A percentile compares a stretch with the other conserved stretches of the same genome.
These are phyloP conservation scores for Meiosimyza platycephala DNA, from an alignment of 2,888 invertebrate species.

Conservation along the genomic window DNA sequence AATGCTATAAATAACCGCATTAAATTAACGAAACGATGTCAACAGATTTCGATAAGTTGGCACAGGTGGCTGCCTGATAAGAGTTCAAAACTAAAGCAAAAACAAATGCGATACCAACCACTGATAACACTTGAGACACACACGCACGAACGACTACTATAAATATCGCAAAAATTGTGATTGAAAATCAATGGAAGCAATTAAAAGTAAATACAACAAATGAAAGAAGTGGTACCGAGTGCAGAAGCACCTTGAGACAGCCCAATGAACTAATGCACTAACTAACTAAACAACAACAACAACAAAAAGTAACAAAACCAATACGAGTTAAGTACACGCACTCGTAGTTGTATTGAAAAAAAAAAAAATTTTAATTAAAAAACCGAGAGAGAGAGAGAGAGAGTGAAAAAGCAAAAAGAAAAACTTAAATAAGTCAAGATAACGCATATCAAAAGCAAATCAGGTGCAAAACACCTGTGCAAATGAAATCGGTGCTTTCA, in stretches of 20 bases:
- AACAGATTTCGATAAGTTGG: too few relatives aligned
- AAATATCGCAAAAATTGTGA: not conserved
- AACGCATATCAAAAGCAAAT: conserved; percentile 45
- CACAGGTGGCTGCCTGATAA: too few relatives aligned
- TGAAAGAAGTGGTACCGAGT: not conserved
- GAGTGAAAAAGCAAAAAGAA: too few relatives aligned
- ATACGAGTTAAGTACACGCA: not conserved
- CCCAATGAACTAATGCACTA: conserved; percentile 13
- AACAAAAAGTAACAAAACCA: not conserved
- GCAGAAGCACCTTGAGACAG: not conserved
- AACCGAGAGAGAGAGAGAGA: too few relatives aligned
- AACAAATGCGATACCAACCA: not conserved
- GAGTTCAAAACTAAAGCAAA: conserved; percentile 4
- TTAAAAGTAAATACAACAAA: conserved; percentile 10
- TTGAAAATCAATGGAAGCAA: conserved; percentile 25
- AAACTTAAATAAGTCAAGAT: conserved; percentile 2
- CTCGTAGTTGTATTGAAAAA: too few relatives aligned
- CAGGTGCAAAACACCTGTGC: conserved; percentile 36
- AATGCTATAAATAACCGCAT: too few relatives aligned
- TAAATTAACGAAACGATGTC: too few relatives aligned
- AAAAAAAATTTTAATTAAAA: too few relatives aligned
- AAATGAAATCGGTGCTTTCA: conserved; percentile 25
- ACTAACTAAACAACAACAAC: not conserved
- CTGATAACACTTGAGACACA: conserved; percentile 2
- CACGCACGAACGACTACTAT: not conserved